Conservation (phyloP, 2,888 invertebrate genomes). For the Himalopsyche anomala region DNA sequence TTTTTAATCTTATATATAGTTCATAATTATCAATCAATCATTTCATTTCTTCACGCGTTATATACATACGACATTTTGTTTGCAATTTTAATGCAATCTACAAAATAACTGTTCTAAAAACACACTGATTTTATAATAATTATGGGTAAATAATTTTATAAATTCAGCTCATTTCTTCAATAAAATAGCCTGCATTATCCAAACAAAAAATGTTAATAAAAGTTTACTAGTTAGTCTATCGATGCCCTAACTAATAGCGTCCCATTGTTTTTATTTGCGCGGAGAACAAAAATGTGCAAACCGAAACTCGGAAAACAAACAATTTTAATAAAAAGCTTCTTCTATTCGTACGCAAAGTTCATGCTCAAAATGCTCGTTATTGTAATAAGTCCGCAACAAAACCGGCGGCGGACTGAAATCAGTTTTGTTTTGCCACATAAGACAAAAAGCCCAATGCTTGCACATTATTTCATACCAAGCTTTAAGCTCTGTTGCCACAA, state of each 20-base stretch:
- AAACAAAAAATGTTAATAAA: background rate
- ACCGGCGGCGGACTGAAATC: conserved; percentile 25
- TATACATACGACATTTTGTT: too few species aligned
- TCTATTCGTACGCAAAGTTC: conserved; percentile 31
- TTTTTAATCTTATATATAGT: too few species aligned
- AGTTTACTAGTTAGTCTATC: background rate
- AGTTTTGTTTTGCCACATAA: conserved; percentile 34
- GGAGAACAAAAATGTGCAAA: conserved; percentile 2
- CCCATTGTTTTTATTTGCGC: conserved; percentile 23
- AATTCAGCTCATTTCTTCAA: background rate
- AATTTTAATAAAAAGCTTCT: conserved; percentile 30
- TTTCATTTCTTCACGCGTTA: too few species aligned
- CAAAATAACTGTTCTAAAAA: too few species aligned
- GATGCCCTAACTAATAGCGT: background rate
- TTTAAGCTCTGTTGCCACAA: conserved; percentile 10
- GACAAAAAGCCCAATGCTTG: conserved; percentile 26
- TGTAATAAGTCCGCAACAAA: conserved; percentile 34
- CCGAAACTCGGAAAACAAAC: conserved; percentile 21
- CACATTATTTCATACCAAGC: conserved; percentile 22
- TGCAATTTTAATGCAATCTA: too few species aligned
- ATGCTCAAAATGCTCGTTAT: conserved; percentile 34
- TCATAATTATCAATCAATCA: too few species aligned
- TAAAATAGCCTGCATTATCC: background rate
- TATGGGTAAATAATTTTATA: too few species aligned
- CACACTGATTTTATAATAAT: too few species aligned